Evolutionary conservation across 1,140 invertebrate genomes (phyloP).

Genomic region (Danaus melanippus): DNA sequence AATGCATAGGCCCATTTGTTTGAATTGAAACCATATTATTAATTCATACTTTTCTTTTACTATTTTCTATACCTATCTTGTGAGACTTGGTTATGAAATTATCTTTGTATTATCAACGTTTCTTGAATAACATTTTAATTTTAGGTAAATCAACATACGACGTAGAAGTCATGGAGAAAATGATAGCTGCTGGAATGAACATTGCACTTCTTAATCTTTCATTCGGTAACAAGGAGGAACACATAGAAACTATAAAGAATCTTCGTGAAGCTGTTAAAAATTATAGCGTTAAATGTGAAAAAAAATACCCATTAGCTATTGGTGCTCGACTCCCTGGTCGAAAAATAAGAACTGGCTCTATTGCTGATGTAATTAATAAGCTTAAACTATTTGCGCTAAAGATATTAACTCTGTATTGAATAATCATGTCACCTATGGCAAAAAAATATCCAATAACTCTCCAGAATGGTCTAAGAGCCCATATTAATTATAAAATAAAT

Average conservation of each 20-base stretch:
- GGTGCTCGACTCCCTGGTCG: constrained; percentile 83
- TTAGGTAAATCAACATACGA: constrained; percentile 49
- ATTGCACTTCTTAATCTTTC: constrained; percentile 84
- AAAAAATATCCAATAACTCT: no score
- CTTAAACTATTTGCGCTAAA: no score
- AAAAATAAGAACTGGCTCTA: constrained; percentile 84
- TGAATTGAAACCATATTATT: no score
- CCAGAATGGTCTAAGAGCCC: no score
- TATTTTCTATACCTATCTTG: no score
- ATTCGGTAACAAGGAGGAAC: constrained; percentile 82
- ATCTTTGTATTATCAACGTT: no score
- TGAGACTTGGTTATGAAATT: no score
- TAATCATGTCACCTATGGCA: no score
- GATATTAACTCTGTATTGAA: no score
- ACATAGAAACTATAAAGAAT: constrained; percentile 77
- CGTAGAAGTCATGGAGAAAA: constrained; percentile 74
- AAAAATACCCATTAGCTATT: constrained; percentile 80
- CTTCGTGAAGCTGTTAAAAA: constrained; percentile 76
- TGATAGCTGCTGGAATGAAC: constrained; percentile 88
- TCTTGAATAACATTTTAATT: constrained; percentile 5
- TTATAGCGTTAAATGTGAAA: constrained; percentile 72
- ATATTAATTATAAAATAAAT: not conserved
- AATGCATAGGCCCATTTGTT: no score
- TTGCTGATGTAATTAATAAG: constrained; percentile 72
- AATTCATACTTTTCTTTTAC: no score